Evolutionary conservation across 2,797 vertebrate genomes (phyloP).

Genomic region (Myotis vivesi): DNA sequence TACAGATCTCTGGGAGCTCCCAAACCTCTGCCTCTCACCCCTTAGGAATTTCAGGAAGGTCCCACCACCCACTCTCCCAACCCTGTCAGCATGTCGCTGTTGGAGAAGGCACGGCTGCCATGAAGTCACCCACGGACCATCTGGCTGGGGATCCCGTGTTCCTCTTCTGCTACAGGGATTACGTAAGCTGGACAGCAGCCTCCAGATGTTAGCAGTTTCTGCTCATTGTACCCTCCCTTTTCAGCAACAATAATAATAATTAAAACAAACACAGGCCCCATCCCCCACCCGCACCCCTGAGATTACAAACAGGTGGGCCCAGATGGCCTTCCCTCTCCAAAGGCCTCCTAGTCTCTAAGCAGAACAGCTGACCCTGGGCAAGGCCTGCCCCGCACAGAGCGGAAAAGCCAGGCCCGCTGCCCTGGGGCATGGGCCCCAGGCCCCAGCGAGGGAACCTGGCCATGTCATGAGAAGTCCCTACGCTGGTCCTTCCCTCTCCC

Average conservation of each 20-base stretch:
- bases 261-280: conserved; percentile 73
- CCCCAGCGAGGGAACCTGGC: not conserved
- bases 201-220: conserved; percentile 77
- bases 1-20: not conserved
- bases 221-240: conserved; percentile 61
- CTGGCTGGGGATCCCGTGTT: conserved; percentile 49
- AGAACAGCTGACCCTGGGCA: not conserved
- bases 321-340: conserved; percentile 4
- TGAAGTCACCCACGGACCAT: conserved; percentile 62
- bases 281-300: conserved; percentile 33
- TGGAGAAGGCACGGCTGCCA: not conserved
- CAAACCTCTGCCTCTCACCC: not conserved
- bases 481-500: not conserved
- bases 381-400: not conserved
- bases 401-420: not conserved
- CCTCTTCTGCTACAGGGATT: conserved; percentile 46
- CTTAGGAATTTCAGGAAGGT: not conserved
- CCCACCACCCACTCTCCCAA: not conserved
- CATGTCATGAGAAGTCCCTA: not conserved
- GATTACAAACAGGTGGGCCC: conserved; percentile 74
- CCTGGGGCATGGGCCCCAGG: not conserved
- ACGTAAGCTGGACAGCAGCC: conserved; percentile 58
- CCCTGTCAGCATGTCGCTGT: not conserved
- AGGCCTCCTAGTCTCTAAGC: not conserved
- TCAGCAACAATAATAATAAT: conserved; percentile 79